phyloP scores from a whole-genome alignment of 2,888 invertebrate species.

The Diplazon laetatorius region DNA sequence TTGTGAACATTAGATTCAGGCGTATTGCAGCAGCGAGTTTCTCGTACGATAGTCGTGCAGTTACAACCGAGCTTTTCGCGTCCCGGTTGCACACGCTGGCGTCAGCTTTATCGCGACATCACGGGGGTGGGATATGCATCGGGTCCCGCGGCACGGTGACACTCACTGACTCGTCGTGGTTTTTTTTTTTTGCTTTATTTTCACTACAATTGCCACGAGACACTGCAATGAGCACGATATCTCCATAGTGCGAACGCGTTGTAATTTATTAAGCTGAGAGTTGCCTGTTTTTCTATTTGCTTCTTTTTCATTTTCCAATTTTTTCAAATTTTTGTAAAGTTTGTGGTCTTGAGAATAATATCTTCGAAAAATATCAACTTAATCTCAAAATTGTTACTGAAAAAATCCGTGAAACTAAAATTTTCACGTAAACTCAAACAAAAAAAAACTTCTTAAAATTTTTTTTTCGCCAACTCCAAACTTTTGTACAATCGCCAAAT shows the following conservation, averaged over 20 bases:
- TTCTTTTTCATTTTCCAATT: too few species aligned
- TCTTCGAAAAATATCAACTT: too few species aligned
- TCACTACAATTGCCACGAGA: neutral
- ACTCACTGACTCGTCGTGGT: neutral
- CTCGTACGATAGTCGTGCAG: slow-evolving; percentile 8
- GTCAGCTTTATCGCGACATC: slow-evolving; percentile 31
- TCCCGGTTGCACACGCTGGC: slow-evolving; percentile 4
- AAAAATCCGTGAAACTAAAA: too few species aligned
- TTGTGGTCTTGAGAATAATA: too few species aligned
- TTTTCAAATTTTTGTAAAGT: too few species aligned
- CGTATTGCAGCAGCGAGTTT: slow-evolving; percentile 26
- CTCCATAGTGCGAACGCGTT: neutral
- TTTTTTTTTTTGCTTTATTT: too few species aligned
- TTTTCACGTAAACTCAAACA: too few species aligned
- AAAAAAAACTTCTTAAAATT: too few species aligned
- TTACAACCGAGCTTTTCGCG: slow-evolving; percentile 35
- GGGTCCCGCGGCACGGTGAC: neutral
- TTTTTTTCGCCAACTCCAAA: too few species aligned
- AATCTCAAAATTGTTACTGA: too few species aligned
- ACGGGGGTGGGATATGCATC: neutral
- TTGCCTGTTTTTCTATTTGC: too few species aligned
- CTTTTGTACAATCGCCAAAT: too few species aligned
- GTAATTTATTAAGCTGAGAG: neutral
- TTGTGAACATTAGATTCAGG: slow-evolving; percentile 30
- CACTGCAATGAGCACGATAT: neutral